phyloP scores from a whole-genome alignment of 2,888 invertebrate species.

The Gandaritis pyraliata region DNA sequence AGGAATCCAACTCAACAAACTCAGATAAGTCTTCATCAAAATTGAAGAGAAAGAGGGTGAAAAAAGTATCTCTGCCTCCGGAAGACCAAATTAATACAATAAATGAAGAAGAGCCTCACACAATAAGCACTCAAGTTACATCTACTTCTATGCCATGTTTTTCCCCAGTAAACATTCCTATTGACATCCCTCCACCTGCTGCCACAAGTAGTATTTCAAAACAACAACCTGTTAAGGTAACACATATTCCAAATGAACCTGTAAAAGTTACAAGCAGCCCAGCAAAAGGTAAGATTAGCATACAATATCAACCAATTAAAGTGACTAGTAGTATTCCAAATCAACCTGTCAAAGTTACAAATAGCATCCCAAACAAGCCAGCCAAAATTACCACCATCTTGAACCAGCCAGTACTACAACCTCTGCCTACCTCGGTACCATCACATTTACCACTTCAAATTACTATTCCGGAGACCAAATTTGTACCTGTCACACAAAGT shows the following conservation, averaged over 20 bases:
- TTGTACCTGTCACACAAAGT: constrained; percentile 4
- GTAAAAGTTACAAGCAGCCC: constrained; percentile 4
- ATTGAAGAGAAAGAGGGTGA: constrained; percentile 10
- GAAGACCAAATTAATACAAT: background rate
- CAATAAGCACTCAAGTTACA: constrained; percentile 3
- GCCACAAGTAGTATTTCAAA: constrained; percentile 14
- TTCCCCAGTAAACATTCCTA: constrained; percentile 4
- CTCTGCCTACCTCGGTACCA: constrained; percentile 11
- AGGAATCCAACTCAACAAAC: background rate
- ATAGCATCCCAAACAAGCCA: constrained; percentile 15
- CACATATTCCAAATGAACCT: constrained; percentile 3
- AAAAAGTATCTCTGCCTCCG: constrained; percentile 2
- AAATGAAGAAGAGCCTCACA: constrained; percentile 5
- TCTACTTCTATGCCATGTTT: constrained; percentile 4
- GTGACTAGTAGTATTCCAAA: constrained; percentile 15
- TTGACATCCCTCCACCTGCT: background rate
- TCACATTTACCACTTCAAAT: constrained; percentile 25
- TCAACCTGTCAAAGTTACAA: constrained; percentile 3
- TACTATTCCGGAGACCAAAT: constrained; percentile 23
- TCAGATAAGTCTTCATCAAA: constrained; percentile 5
- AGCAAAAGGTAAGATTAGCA: background rate
- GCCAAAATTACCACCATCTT: constrained; percentile 8
- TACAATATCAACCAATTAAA: constrained; percentile 11
- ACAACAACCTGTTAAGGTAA: constrained; percentile 1
- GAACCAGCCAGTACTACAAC: constrained; percentile 1